Base-by-base conservation (phyloP, 1,140 invertebrate genomes). In the Aphelenchoides fujianensis region DNA sequence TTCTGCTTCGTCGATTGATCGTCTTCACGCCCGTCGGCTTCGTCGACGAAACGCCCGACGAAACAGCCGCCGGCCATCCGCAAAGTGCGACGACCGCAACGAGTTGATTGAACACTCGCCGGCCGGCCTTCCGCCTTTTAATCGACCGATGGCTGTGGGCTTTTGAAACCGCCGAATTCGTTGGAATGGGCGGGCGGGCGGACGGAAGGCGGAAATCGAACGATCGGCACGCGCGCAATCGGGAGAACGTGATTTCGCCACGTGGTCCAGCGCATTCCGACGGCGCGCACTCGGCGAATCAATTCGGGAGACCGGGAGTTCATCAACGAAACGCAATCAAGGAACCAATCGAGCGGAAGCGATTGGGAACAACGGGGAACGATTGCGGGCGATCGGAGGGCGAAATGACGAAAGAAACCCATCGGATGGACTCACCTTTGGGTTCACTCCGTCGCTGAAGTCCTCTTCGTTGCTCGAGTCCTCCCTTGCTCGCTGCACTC, bases 61-160 rank as follows among this genome's bases (percentile, higher is more conserved):
- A 23, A 12, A 16, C 41, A 48, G n/a, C n/a, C n/a, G n/a, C n/a
- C n/a, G n/a, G n/a, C n/a, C n/a, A n/a, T n/a, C n/a, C 12, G 41
- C 12, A n/a, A n/a, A n/a, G n/a, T n/a, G n/a, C n/a, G n/a, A n/a
- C 41, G 23, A 48, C 41, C 23, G 12, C 23, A 48, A 48, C 41
- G 41, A 48, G 41, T 48, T 48, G 41, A 48, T 48, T 48, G 41
- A 48, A 48, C 41, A 23, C 41, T 48, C 41, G 23, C n/a, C n/a
- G n/a, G n/a, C n/a, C n/a, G n/a, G n/a, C n/a, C n/a, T n/a, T n/a
- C n/a, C 12, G 41, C 12, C 41, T 12, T 16, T 48, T 23, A 48
- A 12, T 23, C 12, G 41, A 48, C 41, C 12, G 23, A 48, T 23
- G 41, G 12, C 23, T 12, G 12, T 48, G 41, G 41, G 23, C 41